Percentiles rank a stretch among this genome's conserved stretches.
phyloP scores from a whole-genome alignment of 2,113 vertebrate genomes.

The Lanius ludovicianus region DNA sequence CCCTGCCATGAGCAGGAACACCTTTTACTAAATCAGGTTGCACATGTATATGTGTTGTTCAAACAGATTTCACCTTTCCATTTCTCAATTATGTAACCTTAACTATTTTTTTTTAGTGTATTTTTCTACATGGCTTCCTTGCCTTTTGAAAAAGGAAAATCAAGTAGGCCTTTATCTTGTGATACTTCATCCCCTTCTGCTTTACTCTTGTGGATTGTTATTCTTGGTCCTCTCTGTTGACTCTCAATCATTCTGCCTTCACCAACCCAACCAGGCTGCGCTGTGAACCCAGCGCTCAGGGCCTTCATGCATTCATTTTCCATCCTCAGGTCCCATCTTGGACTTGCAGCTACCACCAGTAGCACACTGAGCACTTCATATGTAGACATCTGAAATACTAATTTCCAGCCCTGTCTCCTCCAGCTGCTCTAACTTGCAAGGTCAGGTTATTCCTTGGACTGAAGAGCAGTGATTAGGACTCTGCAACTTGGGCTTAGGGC shows the following conservation, averaged over 20 bases:
- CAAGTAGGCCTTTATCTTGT: background rate
- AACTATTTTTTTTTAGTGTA: background rate
- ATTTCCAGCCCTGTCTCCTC: background rate
- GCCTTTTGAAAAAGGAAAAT: background rate
- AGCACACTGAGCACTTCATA: accelerated
- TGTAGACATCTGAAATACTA: background rate
- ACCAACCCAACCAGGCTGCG: background rate
- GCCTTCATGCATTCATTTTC: background rate
- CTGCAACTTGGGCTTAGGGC: background rate
- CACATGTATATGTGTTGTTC: background rate
- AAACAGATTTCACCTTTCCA: background rate
- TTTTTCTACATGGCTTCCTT: background rate
- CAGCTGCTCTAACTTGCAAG: background rate
- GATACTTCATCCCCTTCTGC: background rate
- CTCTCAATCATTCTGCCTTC: background rate
- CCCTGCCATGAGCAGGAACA: background rate
- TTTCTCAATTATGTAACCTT: background rate
- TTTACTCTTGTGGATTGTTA: background rate
- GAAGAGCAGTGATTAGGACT: background rate
- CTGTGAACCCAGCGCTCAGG: background rate
- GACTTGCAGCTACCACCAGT: background rate
- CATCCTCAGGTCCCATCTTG: background rate
- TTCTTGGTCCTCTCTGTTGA: background rate
- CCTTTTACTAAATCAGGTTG: background rate
- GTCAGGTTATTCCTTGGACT: background rate